Evolutionary conservation across 2,888 invertebrate genomes (phyloP).

Genomic region (Camptogramma bilineatum): DNA sequence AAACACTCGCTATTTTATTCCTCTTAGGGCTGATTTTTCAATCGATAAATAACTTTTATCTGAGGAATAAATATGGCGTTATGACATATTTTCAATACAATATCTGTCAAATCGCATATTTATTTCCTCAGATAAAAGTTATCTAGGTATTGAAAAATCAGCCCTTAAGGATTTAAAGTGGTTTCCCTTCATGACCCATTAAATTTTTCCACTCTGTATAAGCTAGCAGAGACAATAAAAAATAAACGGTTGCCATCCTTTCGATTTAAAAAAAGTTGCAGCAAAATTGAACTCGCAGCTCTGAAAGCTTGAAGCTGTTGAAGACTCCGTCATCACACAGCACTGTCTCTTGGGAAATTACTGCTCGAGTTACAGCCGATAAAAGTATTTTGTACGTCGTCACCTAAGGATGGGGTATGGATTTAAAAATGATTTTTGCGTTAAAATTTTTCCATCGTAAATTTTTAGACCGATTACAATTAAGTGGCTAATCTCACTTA

Average conservation of each 20-base stretch:
- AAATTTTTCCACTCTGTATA: no score
- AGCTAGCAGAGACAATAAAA: no score
- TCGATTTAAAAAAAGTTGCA: neutral
- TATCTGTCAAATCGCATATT: no score
- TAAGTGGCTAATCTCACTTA: neutral
- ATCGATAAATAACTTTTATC: no score
- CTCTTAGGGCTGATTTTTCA: no score
- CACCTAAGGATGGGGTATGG: slow-evolving; percentile 10
- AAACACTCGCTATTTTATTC: no score
- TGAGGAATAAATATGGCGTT: no score
- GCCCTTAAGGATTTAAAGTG: no score
- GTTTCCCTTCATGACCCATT: no score
- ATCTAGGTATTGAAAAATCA: no score
- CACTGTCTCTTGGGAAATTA: slow-evolving; percentile 46
- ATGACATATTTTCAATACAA: no score
- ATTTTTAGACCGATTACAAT: neutral
- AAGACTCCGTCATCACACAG: slow-evolving; percentile 36
- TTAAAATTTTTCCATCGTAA: neutral
- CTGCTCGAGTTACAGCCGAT: slow-evolving; percentile 27
- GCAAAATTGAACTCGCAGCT: neutral
- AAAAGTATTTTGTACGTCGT: slow-evolving; percentile 17
- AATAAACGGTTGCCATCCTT: neutral
- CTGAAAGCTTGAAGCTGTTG: slow-evolving; percentile 16
- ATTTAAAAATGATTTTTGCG: neutral
- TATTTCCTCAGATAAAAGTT: no score